Percentiles rank a stretch among this genome's conserved stretches.
phyloP scores from a whole-genome alignment of 1,140 invertebrate species.

The Hestina assimilis region DNA sequence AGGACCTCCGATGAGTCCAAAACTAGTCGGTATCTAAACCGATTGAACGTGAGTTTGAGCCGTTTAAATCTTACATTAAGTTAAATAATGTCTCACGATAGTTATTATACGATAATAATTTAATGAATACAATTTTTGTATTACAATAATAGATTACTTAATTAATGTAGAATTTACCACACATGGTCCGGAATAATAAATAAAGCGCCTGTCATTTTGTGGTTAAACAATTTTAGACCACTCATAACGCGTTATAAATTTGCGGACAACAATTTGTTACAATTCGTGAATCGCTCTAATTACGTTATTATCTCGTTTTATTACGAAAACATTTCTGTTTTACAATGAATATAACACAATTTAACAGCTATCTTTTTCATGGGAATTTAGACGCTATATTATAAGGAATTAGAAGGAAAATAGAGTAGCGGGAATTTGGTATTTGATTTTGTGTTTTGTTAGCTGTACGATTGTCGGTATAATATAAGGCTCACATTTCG shows the following conservation, averaged over 20 bases:
- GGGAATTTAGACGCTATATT: not conserved
- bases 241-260: conserved; percentile 24
- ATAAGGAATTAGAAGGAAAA: not conserved
- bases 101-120: no score
- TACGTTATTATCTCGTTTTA: conserved; percentile 29
- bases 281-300: conserved; percentile 27
- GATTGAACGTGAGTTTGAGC: no score
- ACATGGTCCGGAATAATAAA: conserved; percentile 24
- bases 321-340: conserved; percentile 19
- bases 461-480: conserved; percentile 11
- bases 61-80: no score
- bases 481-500: conserved; percentile 20
- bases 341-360: not conserved
- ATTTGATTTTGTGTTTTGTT: conserved; percentile 9
- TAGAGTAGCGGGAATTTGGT: not conserved
- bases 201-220: conserved; percentile 19
- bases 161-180: not conserved
- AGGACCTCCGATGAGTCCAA: no score
- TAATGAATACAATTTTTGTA: no score
- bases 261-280: conserved; percentile 20
- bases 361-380: not conserved
- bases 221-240: conserved; percentile 30
- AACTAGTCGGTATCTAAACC: no score
- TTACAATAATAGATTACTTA: no score
- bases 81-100: no score